Evolutionary conservation across 1,140 invertebrate species (phyloP), one percentile per base, ranked within the genome.

Genomic region (Ceratosolen fusciceps): DNA sequence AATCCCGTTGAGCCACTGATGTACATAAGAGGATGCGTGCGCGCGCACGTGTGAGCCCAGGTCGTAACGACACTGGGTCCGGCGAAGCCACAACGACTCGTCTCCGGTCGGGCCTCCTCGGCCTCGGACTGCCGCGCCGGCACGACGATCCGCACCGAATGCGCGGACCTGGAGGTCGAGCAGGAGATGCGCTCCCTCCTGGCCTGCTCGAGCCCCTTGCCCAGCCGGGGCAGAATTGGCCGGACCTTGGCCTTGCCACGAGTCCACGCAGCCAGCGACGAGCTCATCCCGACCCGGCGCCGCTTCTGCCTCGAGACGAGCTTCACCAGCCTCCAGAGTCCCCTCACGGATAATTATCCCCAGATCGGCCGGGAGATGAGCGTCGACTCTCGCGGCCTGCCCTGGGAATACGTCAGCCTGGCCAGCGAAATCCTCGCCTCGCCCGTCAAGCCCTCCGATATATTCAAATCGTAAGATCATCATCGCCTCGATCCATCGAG

Each of bases 21-120:
- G 39, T 43, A 43, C 39, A 43, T 43, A 12, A 43, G 39, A 43
- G 39, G 2, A 19, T 5, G 3, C 49, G 49, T 14, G 26, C 12
- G 9, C 2, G 24, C 7, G 56, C 14, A 34, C 31, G 31, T 65
- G 60, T 65, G 60, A 21, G 60, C 19, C 83, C 87, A 95, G 94
- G 94, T 95, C 93, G 92, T 95, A 93, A 94, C 93, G 73, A 93
- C 93, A 77, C 91, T 93, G 87, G 94, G 94, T 62, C 93, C 94
- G 79, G 91, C 92, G 70, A 95, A 95, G 87, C 94, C 94, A 10
- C 93, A 94, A 85, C 91, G 94, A 31, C 83, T 88, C 71, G 82
- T 84, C 56, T 86, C 86, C 68, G 85, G 87, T 52, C 84, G 85
- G 24, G 81, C 81, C 26, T 86, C 87, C 24, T 86, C 86, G 29